Percentiles rank a stretch among this genome's conserved stretches.
phyloP scores from a whole-genome alignment of 2,113 vertebrate species.

The Vulpes vulpes region DNA sequence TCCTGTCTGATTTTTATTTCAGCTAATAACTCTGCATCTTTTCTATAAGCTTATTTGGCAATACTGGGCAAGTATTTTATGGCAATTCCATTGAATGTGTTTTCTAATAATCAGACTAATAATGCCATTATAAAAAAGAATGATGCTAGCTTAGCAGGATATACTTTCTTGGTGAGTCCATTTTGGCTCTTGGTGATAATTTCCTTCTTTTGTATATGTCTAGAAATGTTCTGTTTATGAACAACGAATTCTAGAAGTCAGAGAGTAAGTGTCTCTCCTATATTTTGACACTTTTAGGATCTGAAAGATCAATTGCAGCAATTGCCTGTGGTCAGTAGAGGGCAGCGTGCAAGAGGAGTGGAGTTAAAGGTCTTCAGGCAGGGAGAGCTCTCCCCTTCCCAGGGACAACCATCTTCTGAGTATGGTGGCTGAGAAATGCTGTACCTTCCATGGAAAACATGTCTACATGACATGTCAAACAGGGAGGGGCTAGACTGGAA shows the following conservation, averaged over 20 bases:
- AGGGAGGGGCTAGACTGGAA: neutral
- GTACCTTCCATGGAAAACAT: neutral
- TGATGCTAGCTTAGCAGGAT: neutral
- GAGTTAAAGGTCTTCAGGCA: neutral
- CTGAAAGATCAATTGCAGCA: neutral
- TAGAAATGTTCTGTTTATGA: neutral
- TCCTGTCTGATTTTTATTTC: conserved; percentile 8
- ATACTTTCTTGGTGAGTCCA: conserved; percentile 25
- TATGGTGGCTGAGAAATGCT: neutral
- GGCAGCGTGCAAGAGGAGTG: neutral
- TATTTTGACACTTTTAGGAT: neutral
- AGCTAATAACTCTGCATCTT: neutral
- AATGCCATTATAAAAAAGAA: neutral
- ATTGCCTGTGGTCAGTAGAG: conserved; percentile 36
- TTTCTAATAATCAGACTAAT: conserved; percentile 54
- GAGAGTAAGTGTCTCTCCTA: neutral
- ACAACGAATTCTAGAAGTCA: neutral
- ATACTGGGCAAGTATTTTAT: conserved; percentile 28
- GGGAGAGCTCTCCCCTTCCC: neutral
- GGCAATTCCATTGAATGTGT: neutral
- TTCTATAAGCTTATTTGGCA: neutral
- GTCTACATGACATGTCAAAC: neutral
- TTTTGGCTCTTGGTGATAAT: conserved; percentile 26
- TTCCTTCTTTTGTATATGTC: neutral
- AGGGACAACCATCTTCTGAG: neutral